phyloP scores from a whole-genome alignment of 2,888 invertebrate genomes.

The Athripsodes cinereus region DNA sequence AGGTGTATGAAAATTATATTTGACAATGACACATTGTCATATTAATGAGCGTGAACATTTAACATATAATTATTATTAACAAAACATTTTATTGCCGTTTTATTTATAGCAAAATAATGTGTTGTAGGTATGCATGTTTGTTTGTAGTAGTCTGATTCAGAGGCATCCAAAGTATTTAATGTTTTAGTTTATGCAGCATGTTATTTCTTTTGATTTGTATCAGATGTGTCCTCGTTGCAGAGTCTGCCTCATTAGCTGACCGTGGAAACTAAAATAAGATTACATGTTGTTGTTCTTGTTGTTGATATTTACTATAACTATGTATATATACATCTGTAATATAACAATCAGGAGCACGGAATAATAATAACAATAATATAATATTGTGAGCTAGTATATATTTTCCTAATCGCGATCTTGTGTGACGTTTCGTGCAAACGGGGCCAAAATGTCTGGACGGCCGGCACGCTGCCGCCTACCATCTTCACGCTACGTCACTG shows the following conservation, averaged over 20 bases:
- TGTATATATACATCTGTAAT: no score
- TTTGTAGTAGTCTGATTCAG: not conserved
- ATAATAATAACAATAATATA: not conserved
- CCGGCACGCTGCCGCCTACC: slow-evolving; percentile 1
- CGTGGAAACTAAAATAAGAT: slow-evolving; percentile 23
- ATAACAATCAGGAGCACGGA: slow-evolving; percentile 21
- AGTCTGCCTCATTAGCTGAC: slow-evolving; percentile 23
- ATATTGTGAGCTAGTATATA: slow-evolving; percentile 24
- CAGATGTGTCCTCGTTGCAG: not conserved
- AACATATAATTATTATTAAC: not conserved
- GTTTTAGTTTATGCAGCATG: not conserved
- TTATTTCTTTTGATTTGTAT: slow-evolving; percentile 8
- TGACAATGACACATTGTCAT: not conserved
- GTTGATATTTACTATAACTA: no score
- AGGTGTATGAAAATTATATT: not conserved
- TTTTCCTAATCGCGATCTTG: slow-evolving; percentile 26
- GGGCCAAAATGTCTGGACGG: slow-evolving; percentile 18
- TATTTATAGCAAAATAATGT: no score
- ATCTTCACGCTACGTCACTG: slow-evolving; percentile 1
- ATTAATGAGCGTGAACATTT: not conserved
- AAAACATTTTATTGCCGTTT: not conserved
- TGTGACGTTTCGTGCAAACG: slow-evolving; percentile 25
- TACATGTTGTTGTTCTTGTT: no score
- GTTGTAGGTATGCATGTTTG: no score
- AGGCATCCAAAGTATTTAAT: not conserved